A percentile compares a stretch with the other conserved stretches of the same genome.
phyloP scores from a whole-genome alignment of 2,888 invertebrate species.

The Polyommatus icarus region DNA sequence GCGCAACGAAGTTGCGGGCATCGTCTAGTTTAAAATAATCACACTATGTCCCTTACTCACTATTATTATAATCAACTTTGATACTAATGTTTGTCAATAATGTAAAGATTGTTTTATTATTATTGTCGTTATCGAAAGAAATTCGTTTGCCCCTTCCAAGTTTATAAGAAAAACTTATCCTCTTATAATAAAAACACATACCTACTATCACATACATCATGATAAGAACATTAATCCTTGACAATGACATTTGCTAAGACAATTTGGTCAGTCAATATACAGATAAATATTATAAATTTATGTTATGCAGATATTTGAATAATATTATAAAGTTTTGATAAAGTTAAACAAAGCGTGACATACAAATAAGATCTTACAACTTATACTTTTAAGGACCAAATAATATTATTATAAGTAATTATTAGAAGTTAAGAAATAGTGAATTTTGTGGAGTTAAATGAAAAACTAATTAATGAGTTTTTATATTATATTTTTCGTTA shows the following conservation, averaged over 20 bases:
- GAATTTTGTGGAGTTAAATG: too few relatives aligned
- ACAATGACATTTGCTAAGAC: slow-evolving; percentile 22
- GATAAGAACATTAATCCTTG: slow-evolving; percentile 23
- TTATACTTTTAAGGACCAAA: background rate
- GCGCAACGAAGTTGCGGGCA: too few relatives aligned
- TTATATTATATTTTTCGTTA: too few relatives aligned
- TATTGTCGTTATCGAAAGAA: background rate
- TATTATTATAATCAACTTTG: background rate
- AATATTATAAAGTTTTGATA: background rate
- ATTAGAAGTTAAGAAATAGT: too few relatives aligned
- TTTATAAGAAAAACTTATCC: background rate
- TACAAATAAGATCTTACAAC: background rate
- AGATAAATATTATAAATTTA: background rate
- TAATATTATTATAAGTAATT: too few relatives aligned
- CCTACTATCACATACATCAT: background rate
- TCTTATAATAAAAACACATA: background rate
- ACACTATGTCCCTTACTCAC: background rate
- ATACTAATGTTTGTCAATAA: background rate
- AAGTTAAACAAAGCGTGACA: background rate
- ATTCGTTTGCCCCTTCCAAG: background rate
- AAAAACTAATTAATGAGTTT: too few relatives aligned
- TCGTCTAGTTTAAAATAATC: too few relatives aligned
- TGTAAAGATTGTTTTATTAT: background rate
- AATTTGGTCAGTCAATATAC: background rate
- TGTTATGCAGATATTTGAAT: background rate